phyloP scores from a whole-genome alignment of 2,797 vertebrate genomes.

The Chaenodraco wilsoni region DNA sequence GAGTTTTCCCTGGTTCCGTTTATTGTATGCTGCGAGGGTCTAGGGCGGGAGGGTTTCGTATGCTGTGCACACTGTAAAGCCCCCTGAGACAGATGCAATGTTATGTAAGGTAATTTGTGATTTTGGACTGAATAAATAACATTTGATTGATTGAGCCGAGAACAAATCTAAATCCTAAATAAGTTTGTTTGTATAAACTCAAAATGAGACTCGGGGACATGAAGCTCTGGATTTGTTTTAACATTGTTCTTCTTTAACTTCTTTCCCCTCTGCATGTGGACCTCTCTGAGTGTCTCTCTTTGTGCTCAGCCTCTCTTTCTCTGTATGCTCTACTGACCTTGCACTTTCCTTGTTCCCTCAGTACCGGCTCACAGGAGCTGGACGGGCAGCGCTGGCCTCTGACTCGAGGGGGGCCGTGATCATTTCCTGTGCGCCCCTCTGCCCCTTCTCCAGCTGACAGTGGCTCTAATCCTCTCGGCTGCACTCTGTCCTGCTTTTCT shows the following conservation, averaged over 20 bases:
- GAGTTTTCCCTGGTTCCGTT: no score
- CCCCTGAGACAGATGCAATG: no score
- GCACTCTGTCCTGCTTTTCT: slow-evolving; percentile 29
- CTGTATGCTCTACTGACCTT: slow-evolving; percentile 68
- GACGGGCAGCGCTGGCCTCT: slow-evolving; percentile 63
- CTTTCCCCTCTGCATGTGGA: slow-evolving; percentile 37
- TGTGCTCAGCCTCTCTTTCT: slow-evolving; percentile 45
- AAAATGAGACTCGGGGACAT: slow-evolving; percentile 2
- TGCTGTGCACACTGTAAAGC: no score
- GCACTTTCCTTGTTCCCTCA: slow-evolving; percentile 65
- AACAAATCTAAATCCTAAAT: slow-evolving; percentile 39
- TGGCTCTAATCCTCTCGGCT: slow-evolving; percentile 73
- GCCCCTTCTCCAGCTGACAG: slow-evolving; percentile 78
- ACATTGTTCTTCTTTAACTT: not conserved
- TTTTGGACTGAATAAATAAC: no score
- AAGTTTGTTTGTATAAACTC: slow-evolving; percentile 16
- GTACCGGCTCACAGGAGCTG: slow-evolving; percentile 70
- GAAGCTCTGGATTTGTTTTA: slow-evolving; percentile 23
- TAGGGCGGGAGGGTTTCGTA: no score
- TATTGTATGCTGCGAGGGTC: no score
- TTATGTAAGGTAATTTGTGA: no score
- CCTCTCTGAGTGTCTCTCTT: slow-evolving; percentile 48
- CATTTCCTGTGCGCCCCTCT: slow-evolving; percentile 80
- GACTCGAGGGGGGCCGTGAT: slow-evolving; percentile 67
- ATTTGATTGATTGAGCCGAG: slow-evolving; percentile 4